Conservation (phyloP, 2,888 invertebrate species). For the Andrena trimmerana region DNA sequence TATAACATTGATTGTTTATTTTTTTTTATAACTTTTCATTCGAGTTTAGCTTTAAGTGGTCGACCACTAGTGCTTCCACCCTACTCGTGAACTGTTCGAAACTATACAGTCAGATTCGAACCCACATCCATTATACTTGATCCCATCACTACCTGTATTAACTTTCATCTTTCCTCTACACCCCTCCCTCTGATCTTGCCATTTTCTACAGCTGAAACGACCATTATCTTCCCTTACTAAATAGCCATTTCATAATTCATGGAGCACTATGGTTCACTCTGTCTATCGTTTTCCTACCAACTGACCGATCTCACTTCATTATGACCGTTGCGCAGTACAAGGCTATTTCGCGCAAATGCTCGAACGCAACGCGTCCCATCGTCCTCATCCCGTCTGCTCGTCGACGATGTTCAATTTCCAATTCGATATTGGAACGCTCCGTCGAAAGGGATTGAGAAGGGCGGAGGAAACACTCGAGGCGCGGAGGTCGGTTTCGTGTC, state of each 20-base stretch:
- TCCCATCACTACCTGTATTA: no score
- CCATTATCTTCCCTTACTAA: slow-evolving; percentile 63
- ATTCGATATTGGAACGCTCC: slow-evolving; percentile 7
- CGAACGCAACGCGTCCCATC: background rate
- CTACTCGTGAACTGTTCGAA: no score
- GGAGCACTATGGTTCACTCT: slow-evolving; percentile 66
- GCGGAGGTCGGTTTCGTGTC: background rate
- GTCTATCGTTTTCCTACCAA: slow-evolving; percentile 61
- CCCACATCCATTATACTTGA: no score
- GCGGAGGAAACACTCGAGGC: background rate
- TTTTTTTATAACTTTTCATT: no score
- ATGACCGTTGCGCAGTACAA: slow-evolving; percentile 24
- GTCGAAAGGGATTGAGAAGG: slow-evolving; percentile 1
- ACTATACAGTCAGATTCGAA: no score
- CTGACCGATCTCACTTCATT: slow-evolving; percentile 67
- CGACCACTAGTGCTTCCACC: no score
- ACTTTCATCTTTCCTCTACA: background rate
- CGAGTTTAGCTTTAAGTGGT: no score
- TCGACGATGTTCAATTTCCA: slow-evolving; percentile 22
- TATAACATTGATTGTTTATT: no score
- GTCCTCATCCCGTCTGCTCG: background rate
- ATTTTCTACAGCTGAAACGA: slow-evolving; percentile 14
- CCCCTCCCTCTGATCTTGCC: background rate
- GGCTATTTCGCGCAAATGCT: slow-evolving; percentile 56
- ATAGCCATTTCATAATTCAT: slow-evolving; percentile 76